Evolutionary conservation across 2,888 invertebrate species (phyloP), one percentile per base, ranked within the genome.

Genomic region (Drosophila multiciliata): DNA sequence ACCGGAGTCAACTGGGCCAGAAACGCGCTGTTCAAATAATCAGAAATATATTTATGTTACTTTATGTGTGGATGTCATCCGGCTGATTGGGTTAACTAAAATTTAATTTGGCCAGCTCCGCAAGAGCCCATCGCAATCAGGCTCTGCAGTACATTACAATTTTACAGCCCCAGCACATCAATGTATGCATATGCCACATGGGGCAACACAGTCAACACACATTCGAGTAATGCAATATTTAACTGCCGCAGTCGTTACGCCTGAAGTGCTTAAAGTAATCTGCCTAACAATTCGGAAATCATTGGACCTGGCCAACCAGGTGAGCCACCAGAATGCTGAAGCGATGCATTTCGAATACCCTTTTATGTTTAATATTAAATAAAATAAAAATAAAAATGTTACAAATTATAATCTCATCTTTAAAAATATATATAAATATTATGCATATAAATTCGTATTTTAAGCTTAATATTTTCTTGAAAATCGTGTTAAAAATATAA

Each of bases 211-310:
- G 52, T 36, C 29, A 59, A 50, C 64, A 62, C 57, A 69, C 61
- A 75, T 70, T 65, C 45, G 58, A 66, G 62, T 69, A 74, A 80
- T 77, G 66, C 69, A 75, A 68, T 78, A 85, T 79, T 82, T 73
- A 87, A 87, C 76, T 85, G 83, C 87, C 74, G 85, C 83, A 87
- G 78, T 87, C 87, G 83, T 81, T 77, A 81, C 85, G 85, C 75
- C 72, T 45, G 75, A 60, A 58, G 69, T 61, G 70, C 80, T 75
- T 59, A 82, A 77, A 66, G 84, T 81, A 87, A 87, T 83, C 87
- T 79, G 78, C 78, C 89, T 84, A 84, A 74, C 74, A 75, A 77
- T 78, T 78, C 64, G 70, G 49, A 73, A 82, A 82, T 80, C 74
- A 81, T 84, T 87, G 73, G 68, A 77, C 60, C 80, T 67, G 54